Conservation (phyloP, 2,797 vertebrate genomes). For the Mormyrus hasselquistii region DNA sequence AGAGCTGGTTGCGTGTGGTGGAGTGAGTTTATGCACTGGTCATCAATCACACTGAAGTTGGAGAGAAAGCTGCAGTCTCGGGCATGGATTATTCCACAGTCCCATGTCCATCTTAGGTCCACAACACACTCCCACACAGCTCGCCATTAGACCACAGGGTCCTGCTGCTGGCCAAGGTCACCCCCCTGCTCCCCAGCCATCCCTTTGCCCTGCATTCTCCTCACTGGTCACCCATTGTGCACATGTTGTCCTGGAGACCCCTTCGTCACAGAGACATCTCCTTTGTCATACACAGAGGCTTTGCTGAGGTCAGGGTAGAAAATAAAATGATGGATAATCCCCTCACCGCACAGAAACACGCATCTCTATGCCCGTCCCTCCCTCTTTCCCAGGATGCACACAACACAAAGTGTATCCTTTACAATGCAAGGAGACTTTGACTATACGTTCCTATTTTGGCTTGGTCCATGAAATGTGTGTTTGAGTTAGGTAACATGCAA, state of each 20-base stretch:
- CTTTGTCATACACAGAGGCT: conserved; percentile 32
- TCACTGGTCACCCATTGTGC: conserved; percentile 55
- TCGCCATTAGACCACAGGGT: conserved; percentile 49
- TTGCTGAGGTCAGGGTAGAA: conserved; percentile 46
- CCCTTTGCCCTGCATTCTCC: conserved; percentile 50
- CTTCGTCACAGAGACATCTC: conserved; percentile 51
- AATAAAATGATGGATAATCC: conserved; percentile 55
- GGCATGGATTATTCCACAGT: conserved; percentile 33
- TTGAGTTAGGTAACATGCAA: not conserved
- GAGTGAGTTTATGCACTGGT: conserved; percentile 27
- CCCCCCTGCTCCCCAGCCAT: conserved; percentile 14
- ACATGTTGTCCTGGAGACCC: conserved; percentile 66
- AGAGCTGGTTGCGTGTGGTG: conserved; percentile 15
- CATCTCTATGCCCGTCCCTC: not conserved
- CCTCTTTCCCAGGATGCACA: not conserved
- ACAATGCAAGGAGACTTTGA: not conserved
- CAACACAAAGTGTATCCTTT: not conserved
- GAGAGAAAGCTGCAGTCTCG: conserved; percentile 38
- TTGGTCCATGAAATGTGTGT: not conserved
- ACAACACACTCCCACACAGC: conserved; percentile 44
- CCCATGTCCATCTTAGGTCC: conserved; percentile 39
- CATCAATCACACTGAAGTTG: conserved; percentile 49
- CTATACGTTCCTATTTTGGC: not conserved
- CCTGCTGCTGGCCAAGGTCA: conserved; percentile 60
- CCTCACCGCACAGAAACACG: conserved; percentile 7